Evolutionary conservation across 1,140 invertebrate genomes (phyloP), one percentile per base, ranked within the genome.

Genomic region (Orchesella cincta): DNA sequence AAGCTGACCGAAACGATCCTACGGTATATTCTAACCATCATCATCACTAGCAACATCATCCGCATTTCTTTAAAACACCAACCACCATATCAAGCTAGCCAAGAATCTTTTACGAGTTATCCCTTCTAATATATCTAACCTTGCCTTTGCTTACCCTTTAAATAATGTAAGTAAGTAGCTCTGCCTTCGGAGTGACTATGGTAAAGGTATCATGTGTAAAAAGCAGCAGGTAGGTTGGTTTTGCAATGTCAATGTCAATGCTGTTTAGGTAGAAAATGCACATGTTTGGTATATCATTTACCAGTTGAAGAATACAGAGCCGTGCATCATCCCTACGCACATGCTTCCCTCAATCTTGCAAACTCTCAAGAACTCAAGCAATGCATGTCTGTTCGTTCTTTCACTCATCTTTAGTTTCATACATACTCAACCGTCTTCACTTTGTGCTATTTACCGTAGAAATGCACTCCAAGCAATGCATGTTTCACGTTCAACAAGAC

Each of bases 1-100:
- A 67, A 67, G 62, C 62, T 67, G 62, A 67, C 62, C 62, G 62
- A 67, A 33, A 67, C 62, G 62, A 33, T 67, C 62, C 62, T 73
- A 73, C 71, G 71, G 71, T 73, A 46, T 73, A 73, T 73, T 73
- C 71, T 29, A 39, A 31, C 62, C 62, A 67, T 67, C 62, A 67
- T 67, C 54, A 57, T 57, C 23, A 3, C 54, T 18, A 57, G 12
- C 54, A 57, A 57, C 54, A 57, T 23, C 26, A 57, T 57, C n/a
- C n/a, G 54, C 39, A 20, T 12, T 46, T 12, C 39, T 46, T 46
- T 46, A 12, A 57, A 14, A 23, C 5, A 57, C 54, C 54, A 57
- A 46, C 39, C 39, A 20, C 39, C 39, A 57, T 57, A 57, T n/a
- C 3, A 57, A 57, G n/a, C n/a, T n/a, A n/a, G n/a, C 54, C 54